Evolutionary conservation across 2,797 vertebrate genomes (phyloP).

Genomic region (Acanthis flammea): DNA sequence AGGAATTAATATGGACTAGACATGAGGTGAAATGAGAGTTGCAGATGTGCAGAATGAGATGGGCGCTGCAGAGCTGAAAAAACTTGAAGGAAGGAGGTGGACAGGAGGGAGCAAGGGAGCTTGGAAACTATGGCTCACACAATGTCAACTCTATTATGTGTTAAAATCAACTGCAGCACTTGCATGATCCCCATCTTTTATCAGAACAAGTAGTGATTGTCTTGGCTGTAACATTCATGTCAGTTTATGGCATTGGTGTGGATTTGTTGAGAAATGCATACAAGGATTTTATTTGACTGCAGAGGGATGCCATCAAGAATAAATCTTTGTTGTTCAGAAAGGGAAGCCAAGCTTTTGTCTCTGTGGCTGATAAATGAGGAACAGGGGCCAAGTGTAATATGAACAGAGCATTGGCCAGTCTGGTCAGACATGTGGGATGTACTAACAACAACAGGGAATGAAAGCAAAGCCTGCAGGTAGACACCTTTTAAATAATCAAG

Average conservation of each 20-base stretch:
- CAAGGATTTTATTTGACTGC: not conserved
- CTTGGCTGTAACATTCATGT: not conserved
- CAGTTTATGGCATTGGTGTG: not conserved
- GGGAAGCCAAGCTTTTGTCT: constrained; percentile 36
- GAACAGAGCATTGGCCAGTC: constrained; percentile 5
- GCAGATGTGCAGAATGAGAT: not conserved
- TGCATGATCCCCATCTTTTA: not conserved
- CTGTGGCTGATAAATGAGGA: constrained; percentile 24
- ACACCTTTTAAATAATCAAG: constrained; percentile 60
- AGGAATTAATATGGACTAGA: not conserved
- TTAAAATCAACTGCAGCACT: not conserved
- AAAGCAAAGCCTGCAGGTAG: constrained; percentile 43
- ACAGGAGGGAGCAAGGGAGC: not conserved
- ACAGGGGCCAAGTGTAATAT: constrained; percentile 17
- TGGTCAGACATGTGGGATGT: constrained; percentile 35
- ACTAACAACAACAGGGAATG: constrained; percentile 9
- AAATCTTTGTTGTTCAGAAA: constrained; percentile 34
- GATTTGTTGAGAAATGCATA: not conserved
- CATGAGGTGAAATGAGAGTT: not conserved
- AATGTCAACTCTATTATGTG: not conserved
- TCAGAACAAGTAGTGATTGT: not conserved
- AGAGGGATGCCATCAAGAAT: not conserved
- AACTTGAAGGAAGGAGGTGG: not conserved
- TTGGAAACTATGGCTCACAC: not conserved
- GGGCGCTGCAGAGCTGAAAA: not conserved